Conservation (phyloP, 1,140 invertebrate genomes). For the Camponotus pennsylvanicus region DNA sequence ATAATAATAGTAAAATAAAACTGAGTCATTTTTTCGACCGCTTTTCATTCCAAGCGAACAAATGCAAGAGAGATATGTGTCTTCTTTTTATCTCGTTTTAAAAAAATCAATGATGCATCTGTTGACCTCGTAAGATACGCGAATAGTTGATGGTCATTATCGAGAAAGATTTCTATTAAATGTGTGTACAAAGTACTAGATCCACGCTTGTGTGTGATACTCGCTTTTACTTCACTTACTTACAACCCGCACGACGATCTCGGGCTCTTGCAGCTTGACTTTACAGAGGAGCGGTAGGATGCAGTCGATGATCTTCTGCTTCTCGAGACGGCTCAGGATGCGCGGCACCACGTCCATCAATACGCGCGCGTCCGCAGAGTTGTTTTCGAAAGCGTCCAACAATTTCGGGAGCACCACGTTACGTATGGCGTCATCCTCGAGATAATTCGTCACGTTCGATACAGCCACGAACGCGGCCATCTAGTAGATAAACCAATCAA, state of each 20-base stretch:
- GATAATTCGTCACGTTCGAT: constrained; percentile 93
- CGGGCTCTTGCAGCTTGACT: constrained; percentile 94
- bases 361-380: constrained; percentile 92
- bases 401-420: constrained; percentile 95
- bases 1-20: not conserved
- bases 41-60: too few species aligned
- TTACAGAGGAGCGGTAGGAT: constrained; percentile 96
- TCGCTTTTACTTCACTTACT: constrained; percentile 89
- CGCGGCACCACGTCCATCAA: constrained; percentile 92
- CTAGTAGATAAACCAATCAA: constrained; percentile 85
- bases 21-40: not conserved
- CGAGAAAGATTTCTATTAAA: not conserved
- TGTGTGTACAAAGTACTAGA: not conserved
- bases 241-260: constrained; percentile 92
- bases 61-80: too few species aligned
- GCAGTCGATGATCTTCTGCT: constrained; percentile 95
- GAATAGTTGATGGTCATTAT: not conserved
- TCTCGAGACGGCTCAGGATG: constrained; percentile 94
- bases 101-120: not conserved
- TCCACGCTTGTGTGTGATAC: not conserved
- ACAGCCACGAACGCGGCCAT: constrained; percentile 96
- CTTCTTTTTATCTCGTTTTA: too few species aligned
- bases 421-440: constrained; percentile 94
- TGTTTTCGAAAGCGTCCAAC: constrained; percentile 95
- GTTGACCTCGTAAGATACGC: not conserved